Evolutionary conservation across 2,888 invertebrate genomes (phyloP).

Genomic region (Sinotaia quadrata): DNA sequence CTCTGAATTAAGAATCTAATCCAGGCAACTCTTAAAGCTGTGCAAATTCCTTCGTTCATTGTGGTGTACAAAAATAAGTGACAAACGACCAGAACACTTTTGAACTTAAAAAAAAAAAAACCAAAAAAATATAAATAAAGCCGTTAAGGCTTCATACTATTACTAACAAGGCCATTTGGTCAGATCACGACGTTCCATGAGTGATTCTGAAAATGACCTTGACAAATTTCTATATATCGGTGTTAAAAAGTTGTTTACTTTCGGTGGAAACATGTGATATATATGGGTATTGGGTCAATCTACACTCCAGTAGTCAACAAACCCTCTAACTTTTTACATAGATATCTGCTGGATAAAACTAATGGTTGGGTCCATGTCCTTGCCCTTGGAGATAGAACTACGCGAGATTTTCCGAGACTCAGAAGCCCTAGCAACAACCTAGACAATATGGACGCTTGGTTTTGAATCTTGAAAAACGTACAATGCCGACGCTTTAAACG

Average conservation of each 20-base stretch:
- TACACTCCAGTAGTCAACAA: too few species aligned
- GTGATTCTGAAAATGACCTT: constrained; percentile 7
- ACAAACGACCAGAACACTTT: neutral
- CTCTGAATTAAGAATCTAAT: neutral
- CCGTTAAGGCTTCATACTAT: neutral
- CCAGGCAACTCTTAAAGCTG: neutral
- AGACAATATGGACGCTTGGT: constrained; percentile 32
- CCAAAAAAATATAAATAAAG: neutral
- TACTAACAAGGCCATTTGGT: neutral
- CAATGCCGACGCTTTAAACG: neutral
- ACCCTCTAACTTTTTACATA: too few species aligned
- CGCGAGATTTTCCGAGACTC: constrained; percentile 35
- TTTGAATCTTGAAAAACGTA: neutral
- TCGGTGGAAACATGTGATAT: too few species aligned
- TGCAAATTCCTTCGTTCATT: constrained; percentile 13
- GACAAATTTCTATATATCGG: too few species aligned
- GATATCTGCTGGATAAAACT: too few species aligned
- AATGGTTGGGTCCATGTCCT: too few species aligned
- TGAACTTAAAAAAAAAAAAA: neutral
- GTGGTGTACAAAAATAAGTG: neutral
- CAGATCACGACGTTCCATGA: neutral
- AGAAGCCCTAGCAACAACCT: constrained; percentile 47
- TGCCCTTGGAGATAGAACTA: too few species aligned
- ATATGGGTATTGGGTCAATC: too few species aligned
- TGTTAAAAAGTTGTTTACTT: too few species aligned